phyloP scores from a whole-genome alignment of 2,797 vertebrate genomes.

The Sarcoramphus papa region DNA sequence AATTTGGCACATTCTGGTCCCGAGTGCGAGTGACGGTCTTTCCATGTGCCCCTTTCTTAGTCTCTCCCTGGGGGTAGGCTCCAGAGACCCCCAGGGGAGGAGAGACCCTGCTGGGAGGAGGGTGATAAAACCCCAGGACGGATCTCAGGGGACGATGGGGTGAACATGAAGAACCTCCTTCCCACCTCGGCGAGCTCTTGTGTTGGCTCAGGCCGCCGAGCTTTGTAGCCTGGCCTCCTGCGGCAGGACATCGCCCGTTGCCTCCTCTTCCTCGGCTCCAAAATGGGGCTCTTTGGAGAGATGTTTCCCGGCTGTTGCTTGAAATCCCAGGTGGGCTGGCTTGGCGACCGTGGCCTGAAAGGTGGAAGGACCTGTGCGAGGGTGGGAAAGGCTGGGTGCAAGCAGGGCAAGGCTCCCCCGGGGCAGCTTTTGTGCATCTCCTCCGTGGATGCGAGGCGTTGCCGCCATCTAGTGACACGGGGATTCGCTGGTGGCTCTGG shows the following conservation, averaged over 20 bases:
- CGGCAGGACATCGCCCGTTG: rapidly evolving
- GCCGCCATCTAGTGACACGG: slow-evolving; percentile 20
- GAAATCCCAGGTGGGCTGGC: not conserved
- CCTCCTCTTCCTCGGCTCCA: not conserved
- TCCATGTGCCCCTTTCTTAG: not conserved
- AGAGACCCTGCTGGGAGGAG: not conserved
- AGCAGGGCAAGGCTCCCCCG: not conserved
- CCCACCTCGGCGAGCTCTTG: rapidly evolving
- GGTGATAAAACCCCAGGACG: not conserved
- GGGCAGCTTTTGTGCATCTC: rapidly evolving
- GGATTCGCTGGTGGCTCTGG: not conserved
- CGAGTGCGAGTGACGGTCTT: not conserved
- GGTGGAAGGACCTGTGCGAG: rapidly evolving
- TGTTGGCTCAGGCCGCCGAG: not conserved
- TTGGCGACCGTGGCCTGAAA: rapidly evolving
- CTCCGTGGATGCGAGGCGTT: not conserved
- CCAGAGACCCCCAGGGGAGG: not conserved
- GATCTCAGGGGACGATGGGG: not conserved
- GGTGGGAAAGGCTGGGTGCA: not conserved
- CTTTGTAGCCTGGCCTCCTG: not conserved
- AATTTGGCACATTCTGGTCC: rapidly evolving
- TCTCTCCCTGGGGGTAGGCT: not conserved
- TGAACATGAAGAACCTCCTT: not conserved
- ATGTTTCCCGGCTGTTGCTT: not conserved
- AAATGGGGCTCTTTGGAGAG: not conserved